These are phyloP conservation scores for Venustoraphidia nigricollis DNA, from an alignment of 2,888 invertebrate species.

Conservation along the genomic window DNA sequence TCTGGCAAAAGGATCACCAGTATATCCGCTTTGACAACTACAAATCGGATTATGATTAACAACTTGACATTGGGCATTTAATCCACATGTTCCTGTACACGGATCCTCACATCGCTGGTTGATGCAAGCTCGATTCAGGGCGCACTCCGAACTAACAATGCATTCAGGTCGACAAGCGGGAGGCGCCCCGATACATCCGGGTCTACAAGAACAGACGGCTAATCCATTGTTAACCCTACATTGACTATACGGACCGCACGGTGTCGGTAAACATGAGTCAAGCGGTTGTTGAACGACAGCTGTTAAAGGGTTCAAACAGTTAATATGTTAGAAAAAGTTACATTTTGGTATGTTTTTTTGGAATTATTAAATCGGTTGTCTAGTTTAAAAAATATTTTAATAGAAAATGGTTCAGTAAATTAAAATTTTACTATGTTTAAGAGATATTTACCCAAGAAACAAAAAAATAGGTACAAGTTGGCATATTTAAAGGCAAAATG, in stretches of 20 bases:
- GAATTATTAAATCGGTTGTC: not conserved
- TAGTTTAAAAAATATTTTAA: not conserved
- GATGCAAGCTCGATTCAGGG: conserved; percentile 64
- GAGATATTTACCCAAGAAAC: not conserved
- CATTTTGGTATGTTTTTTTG: not conserved
- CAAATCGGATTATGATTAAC: conserved; percentile 79
- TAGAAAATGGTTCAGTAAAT: not conserved
- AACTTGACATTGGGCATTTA: conserved; percentile 67
- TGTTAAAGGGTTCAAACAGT: conserved; percentile 7
- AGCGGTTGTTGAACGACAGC: conserved; percentile 19
- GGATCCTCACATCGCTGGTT: conserved; percentile 69
- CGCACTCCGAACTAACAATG: conserved; percentile 68
- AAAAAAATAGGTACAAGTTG: not conserved
- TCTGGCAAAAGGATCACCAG: conserved; percentile 64
- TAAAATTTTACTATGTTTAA: too few species aligned
- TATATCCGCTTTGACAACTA: conserved; percentile 60
- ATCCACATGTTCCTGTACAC: conserved; percentile 66
- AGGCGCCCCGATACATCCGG: conserved; percentile 59
- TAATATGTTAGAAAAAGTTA: not conserved
- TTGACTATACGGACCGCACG: conserved; percentile 71
- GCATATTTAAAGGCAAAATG: not conserved
- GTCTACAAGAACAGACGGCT: conserved; percentile 66
- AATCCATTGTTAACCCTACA: conserved; percentile 62
- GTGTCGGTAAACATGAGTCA: conserved; percentile 62
- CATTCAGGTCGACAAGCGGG: conserved; percentile 73